A percentile compares a stretch with the other conserved stretches of the same genome.
Conservation (phyloP, 2,113 vertebrate species). For the Dendropsophus ebraccatus region DNA sequence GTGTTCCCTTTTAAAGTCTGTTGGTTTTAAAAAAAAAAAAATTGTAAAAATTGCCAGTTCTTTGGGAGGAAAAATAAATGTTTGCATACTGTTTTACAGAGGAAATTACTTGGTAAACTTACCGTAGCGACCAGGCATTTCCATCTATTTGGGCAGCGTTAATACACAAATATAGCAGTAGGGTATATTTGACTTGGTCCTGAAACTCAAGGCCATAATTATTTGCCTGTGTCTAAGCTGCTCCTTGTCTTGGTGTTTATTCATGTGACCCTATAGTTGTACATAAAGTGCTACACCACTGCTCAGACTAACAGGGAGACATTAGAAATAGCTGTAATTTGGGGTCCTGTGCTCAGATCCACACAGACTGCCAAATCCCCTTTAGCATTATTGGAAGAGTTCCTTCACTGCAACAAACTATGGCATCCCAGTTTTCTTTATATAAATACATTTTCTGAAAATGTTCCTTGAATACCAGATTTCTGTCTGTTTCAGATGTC, state of each 20-base stretch:
- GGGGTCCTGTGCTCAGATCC: neutral
- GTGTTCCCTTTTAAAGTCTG: no score
- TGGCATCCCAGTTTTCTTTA: no score
- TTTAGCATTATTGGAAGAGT: neutral
- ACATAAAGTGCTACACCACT: neutral
- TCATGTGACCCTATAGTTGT: neutral
- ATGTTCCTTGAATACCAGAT: no score
- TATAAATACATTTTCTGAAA: no score
- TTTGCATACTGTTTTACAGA: neutral
- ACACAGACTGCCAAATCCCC: neutral
- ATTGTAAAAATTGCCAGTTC: no score
- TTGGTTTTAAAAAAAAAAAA: no score
- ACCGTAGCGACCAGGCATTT: neutral
- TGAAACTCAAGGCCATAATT: neutral
- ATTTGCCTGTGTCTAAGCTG: neutral
- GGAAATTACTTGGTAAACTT: conserved; percentile 9
- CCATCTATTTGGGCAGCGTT: neutral
- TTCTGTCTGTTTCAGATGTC: no score
- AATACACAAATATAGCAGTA: neutral
- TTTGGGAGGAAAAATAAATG: neutral
- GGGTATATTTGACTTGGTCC: neutral
- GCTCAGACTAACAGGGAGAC: neutral
- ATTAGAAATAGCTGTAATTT: neutral
- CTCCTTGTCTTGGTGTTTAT: neutral
- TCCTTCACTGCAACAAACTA: no score